phyloP scores from a whole-genome alignment of 2,113 vertebrate genomes.

The Clinocottus analis region DNA sequence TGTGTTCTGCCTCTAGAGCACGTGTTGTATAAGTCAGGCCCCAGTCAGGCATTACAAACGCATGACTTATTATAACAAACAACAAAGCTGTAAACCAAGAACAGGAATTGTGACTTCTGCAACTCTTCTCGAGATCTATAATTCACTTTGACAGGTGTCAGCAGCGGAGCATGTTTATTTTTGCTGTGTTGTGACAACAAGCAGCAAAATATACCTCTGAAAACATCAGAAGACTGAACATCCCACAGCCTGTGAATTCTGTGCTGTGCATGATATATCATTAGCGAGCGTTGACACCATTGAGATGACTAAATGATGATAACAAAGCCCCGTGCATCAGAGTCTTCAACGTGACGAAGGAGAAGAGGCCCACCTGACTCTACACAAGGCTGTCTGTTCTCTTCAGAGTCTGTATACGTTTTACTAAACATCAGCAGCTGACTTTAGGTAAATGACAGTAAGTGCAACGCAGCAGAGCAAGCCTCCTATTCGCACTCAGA shows the following conservation, averaged over 20 bases:
- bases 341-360: slow-evolving; percentile 14
- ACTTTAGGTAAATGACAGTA: slow-evolving; percentile 46
- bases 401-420: slow-evolving; percentile 30
- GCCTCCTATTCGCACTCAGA: slow-evolving; percentile 40
- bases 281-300: slow-evolving; percentile 29
- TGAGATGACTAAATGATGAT: slow-evolving; percentile 53
- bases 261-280: slow-evolving; percentile 37
- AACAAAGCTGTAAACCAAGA: slow-evolving; percentile 59
- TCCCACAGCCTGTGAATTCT: slow-evolving; percentile 17
- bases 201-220: slow-evolving; percentile 47
- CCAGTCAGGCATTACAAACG: slow-evolving; percentile 52
- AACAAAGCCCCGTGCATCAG: slow-evolving; percentile 41
- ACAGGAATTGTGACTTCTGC: slow-evolving; percentile 61
- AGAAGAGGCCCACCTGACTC: background rate
- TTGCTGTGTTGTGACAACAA: slow-evolving; percentile 51
- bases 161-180: slow-evolving; percentile 66
- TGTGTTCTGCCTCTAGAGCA: slow-evolving; percentile 57
- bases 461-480: slow-evolving; percentile 34
- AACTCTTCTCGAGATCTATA: slow-evolving; percentile 62
- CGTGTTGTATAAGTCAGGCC: slow-evolving; percentile 48
- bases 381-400: background rate
- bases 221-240: slow-evolving; percentile 39
- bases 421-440: slow-evolving; percentile 19
- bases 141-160: slow-evolving; percentile 78
- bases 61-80: slow-evolving; percentile 60